Evolutionary conservation across 2,888 invertebrate species (phyloP), one percentile per base, ranked within the genome.

Genomic region (Catonia carolina): DNA sequence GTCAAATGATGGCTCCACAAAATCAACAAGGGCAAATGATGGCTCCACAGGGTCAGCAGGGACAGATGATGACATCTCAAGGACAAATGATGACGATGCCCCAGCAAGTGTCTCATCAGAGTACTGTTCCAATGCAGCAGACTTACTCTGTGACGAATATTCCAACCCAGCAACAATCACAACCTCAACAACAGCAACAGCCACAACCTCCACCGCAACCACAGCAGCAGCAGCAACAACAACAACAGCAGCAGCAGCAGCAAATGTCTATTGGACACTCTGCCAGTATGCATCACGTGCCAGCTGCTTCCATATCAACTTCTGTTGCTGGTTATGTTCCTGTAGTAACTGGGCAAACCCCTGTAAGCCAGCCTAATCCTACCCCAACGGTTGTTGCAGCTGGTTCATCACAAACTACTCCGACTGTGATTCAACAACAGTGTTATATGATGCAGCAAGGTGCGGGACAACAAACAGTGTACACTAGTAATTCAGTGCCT

Each of bases 151-250:
- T 61, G 54, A 27, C 58, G 61, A 31, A 66, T 62, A 55, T 66
- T 67, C 55, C 68, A 67, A 50, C 66, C 68, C 17, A 62, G 52
- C 63, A 66, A 10, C 69, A 69, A 14, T 55, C 68, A 67, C 52
- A 66, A 68, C 17, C 62, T 51, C 63, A 67, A 10, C 69, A 69
- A 14, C 61, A 77, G 67, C 77, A 77, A 60, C 68, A 75, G 62
- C 76, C 76, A 70, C 73, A 73, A 59, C 72, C 74, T 2, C 67
- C 70, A 60, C 70, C 75, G 61, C 77, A 77, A 23, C 61, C 58
- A 18, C 61, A 58, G 12, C 59, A 53, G 31, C 50, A 62, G 22
- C 64, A 63, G 48, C 64, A 62, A 48, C 55, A 56, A 50, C 53
- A 56, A 36, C 63, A 59, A 45, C 61, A 60, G 50, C 59, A 60